Base-by-base conservation (phyloP, 2,113 vertebrate species). In the Sterrhoptilus dennistouni region DNA sequence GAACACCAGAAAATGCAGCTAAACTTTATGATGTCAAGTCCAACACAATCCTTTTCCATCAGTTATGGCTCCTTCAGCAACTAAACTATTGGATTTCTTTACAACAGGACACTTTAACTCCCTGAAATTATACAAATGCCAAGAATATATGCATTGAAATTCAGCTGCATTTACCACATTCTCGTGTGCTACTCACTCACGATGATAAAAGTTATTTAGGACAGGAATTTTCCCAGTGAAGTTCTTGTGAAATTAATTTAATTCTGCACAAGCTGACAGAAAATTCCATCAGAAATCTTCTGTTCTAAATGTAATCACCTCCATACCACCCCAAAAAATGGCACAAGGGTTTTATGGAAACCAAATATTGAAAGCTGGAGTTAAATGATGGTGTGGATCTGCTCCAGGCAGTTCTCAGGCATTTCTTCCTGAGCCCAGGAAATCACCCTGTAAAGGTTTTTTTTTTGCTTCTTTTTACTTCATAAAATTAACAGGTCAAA, bases 401-500 rank as follows among this genome's bases (percentile, higher is more conserved):
- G 50, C 50, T 72, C 66, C 61, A 27, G 3, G 22, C 56, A 59
- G 28, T 28, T 44, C 42, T 69, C 57, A 53, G 57, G 24, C 44
- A 23, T 45, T 83, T 88, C 63, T 21, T 88, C 35, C 50, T 70
- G 17, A 92, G 57, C 40, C 59, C 16, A 35, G 38, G 49, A 87
- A 86, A 80, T 50, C 80, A 86, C 14, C 38, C 77, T 57, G 40
- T 18, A 52, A 94, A 84, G 40, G 42, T 40, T 36, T 75, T 38
- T 38, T 38, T 38, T 38, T 23, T 44, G 42, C 35, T 49, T 69
- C 20, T 82, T 88, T 90, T 74, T 28, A 44, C 38, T 78, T 72
- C 49, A 89, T 40, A 83, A 91, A 95, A 86, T 83, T 70, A 94
- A 80, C 60, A 93, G 49, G 36, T 95, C n/a, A 68, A 49, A 35